Evolutionary conservation across 2,113 vertebrate genomes (phyloP).

Genomic region (Elachura formosa): DNA sequence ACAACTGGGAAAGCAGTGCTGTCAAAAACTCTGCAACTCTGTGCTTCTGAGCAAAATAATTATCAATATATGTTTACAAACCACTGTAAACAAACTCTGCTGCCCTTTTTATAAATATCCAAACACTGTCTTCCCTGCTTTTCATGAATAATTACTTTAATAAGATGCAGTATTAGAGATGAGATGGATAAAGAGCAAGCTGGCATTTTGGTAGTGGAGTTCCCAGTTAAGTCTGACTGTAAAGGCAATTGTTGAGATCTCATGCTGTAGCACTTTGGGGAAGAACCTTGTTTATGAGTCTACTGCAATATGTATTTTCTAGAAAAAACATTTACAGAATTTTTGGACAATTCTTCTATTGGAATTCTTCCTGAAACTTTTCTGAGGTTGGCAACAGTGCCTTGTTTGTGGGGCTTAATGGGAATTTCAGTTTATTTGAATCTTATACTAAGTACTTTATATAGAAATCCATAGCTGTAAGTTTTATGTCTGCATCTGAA

Average conservation of each 20-base stretch:
- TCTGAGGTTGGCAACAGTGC: neutral
- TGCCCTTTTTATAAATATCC: conserved; percentile 10
- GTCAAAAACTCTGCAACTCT: conserved; percentile 16
- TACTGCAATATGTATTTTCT: neutral
- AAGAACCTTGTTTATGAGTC: neutral
- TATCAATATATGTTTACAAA: conserved; percentile 8
- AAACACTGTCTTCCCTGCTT: neutral
- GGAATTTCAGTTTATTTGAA: neutral
- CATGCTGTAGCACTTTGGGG: neutral
- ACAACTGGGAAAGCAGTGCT: neutral
- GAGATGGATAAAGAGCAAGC: neutral
- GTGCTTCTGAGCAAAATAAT: conserved; percentile 13
- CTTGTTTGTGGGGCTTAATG: accelerated
- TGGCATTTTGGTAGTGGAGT: neutral
- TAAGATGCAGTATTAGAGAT: neutral
- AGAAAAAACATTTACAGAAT: neutral
- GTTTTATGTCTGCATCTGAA: neutral
- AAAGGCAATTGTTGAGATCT: neutral
- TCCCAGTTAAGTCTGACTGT: neutral
- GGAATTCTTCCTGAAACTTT: neutral
- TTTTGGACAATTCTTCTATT: neutral
- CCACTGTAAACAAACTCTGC: conserved; percentile 22
- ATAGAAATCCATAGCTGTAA: neutral
- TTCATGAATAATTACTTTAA: conserved; percentile 1
- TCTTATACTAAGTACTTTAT: neutral